These are phyloP conservation scores for Tetheella fluctuosa DNA, from an alignment of 2,888 invertebrate genomes.

Conservation along the genomic window DNA sequence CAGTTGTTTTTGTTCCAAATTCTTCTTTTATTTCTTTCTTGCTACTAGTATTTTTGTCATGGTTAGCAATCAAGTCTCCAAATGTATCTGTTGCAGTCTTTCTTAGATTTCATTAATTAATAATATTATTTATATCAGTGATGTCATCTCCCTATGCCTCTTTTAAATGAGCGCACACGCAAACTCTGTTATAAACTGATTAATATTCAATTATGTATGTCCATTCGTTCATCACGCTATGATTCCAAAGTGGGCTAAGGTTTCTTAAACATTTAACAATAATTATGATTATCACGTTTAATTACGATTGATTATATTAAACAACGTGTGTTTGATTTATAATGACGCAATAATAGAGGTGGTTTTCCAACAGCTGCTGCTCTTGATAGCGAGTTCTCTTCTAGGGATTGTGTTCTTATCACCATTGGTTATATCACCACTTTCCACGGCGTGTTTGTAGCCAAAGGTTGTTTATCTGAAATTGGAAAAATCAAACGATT, in stretches of 20 bases:
- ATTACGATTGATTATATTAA: background rate
- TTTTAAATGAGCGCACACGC: background rate
- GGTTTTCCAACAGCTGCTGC: background rate
- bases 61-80: too few species aligned
- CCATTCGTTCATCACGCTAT: constrained; percentile 8
- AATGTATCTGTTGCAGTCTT: background rate
- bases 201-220: constrained; percentile 8
- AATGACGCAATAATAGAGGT: background rate
- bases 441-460: too few species aligned
- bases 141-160: background rate
- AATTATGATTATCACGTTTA: constrained; percentile 8
- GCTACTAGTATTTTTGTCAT: too few species aligned
- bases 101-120: background rate
- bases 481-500: too few species aligned
- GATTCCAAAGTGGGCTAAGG: constrained; percentile 10
- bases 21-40: too few species aligned
- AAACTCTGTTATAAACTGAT: background rate
- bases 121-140: background rate
- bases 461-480: too few species aligned
- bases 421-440: too few species aligned
- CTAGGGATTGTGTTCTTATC: background rate
- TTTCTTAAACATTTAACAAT: background rate
- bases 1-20: too few species aligned
- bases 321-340: background rate
- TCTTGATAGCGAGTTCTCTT: background rate